Conservation (phyloP, 2,888 invertebrate genomes). For the Lagria hirta region DNA sequence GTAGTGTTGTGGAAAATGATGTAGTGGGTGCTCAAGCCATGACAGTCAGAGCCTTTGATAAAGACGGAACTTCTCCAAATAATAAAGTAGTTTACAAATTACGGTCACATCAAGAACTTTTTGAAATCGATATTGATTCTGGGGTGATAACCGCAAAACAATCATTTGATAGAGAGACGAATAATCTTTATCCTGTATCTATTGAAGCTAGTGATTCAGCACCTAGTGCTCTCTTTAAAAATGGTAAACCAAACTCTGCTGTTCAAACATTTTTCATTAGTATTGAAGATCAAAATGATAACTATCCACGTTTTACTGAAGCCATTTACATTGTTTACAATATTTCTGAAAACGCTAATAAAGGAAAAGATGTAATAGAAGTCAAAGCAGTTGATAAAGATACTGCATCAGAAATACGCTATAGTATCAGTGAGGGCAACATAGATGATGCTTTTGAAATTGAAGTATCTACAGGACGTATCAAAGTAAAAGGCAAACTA, state of each 20-base stretch:
- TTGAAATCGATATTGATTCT: conserved; percentile 79
- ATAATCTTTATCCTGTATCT: conserved; percentile 84
- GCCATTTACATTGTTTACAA: conserved; percentile 71
- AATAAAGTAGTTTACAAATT: conserved; percentile 81
- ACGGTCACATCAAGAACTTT: conserved; percentile 66
- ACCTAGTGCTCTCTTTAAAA: conserved; percentile 70
- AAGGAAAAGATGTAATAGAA: conserved; percentile 79
- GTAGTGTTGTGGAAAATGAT: conserved; percentile 85
- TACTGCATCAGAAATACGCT: conserved; percentile 82
- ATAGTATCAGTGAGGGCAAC: conserved; percentile 87
- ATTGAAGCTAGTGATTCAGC: conserved; percentile 84
- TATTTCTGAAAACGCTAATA: conserved; percentile 81
- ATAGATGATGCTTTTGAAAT: conserved; percentile 84
- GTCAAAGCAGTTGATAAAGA: conserved; percentile 88
- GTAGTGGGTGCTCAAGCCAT: conserved; percentile 80
- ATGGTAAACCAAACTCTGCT: conserved; percentile 70
- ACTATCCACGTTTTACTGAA: conserved; percentile 85
- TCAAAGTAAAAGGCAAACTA: conserved; percentile 72
- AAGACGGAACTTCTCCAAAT: conserved; percentile 79
- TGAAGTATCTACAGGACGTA: conserved; percentile 81
- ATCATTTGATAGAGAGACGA: conserved; percentile 83
- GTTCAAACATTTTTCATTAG: conserved; percentile 85
- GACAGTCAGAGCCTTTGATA: conserved; percentile 82
- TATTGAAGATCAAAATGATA: conserved; percentile 96
- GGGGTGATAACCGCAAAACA: conserved; percentile 84